Conservation (phyloP, 2,113 vertebrate genomes). For the Antechinus flavipes region DNA sequence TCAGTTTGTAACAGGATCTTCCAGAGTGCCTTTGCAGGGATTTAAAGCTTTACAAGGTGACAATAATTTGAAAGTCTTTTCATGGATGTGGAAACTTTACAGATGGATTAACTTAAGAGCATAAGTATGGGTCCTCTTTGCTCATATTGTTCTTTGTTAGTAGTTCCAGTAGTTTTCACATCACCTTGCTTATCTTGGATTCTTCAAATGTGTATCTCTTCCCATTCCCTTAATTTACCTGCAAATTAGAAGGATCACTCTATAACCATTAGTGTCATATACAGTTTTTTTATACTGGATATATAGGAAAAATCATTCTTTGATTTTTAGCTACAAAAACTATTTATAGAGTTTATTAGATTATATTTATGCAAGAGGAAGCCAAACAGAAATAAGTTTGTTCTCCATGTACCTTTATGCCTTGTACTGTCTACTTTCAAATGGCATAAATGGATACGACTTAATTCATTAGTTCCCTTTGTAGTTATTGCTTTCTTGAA, state of each 20-base stretch:
- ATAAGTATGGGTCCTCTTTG: constrained; percentile 3
- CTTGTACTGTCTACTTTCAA: neutral
- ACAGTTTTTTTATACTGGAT: too few species aligned
- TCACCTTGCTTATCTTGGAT: constrained; percentile 8
- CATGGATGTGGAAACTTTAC: neutral
- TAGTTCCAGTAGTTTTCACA: neutral
- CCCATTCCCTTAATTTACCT: neutral
- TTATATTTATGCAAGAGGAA: neutral
- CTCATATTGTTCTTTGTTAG: neutral
- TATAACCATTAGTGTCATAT: neutral
- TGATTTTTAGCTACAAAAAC: neutral
- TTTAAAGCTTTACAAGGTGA: constrained; percentile 97
- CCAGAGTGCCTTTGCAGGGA: constrained; percentile 97
- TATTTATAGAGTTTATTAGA: neutral
- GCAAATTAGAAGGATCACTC: neutral
- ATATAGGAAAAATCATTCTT: neutral
- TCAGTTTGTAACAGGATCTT: constrained; percentile 98
- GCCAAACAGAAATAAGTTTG: neutral
- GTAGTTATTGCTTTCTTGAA: constrained; percentile 26
- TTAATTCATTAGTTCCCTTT: neutral
- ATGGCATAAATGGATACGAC: neutral
- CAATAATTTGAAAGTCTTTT: fast-evolving
- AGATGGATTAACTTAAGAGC: neutral
- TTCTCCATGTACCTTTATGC: neutral
- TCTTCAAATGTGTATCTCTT: neutral